phyloP scores from a whole-genome alignment of 2,113 vertebrate species.

The Mustela lutreola region DNA sequence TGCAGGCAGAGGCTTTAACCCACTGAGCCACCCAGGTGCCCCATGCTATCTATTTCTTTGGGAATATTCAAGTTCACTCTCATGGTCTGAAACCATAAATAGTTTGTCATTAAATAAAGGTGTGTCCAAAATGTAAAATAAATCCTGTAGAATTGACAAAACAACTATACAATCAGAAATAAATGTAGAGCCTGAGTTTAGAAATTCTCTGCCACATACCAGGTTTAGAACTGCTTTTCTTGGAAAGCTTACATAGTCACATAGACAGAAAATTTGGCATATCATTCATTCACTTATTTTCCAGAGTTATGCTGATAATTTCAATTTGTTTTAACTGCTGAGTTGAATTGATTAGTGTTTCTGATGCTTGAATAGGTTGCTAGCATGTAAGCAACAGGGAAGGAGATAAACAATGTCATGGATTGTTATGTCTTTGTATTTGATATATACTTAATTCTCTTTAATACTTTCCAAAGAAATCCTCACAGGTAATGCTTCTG shows the following conservation, averaged over 20 bases:
- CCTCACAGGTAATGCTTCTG: background rate
- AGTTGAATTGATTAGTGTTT: slow-evolving; percentile 16
- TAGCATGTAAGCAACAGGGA: background rate
- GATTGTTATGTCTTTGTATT: background rate
- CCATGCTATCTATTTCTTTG: background rate
- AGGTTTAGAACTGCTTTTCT: background rate
- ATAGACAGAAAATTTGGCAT: background rate
- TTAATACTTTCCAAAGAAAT: background rate
- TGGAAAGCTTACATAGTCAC: background rate
- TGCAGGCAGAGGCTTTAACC: too few species aligned
- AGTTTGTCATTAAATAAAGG: background rate
- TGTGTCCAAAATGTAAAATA: background rate
- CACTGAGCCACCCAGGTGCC: too few species aligned
- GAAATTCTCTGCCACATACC: background rate
- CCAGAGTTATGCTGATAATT: background rate
- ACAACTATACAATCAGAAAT: background rate
- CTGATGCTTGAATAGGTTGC: background rate
- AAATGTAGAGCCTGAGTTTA: background rate
- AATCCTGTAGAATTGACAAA: background rate
- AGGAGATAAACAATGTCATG: background rate
- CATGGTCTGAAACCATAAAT: background rate
- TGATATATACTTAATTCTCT: background rate
- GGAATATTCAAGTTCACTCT: background rate
- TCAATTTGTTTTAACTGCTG: slow-evolving; percentile 8
- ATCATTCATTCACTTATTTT: background rate